Percentiles rank a stretch among this genome's conserved stretches.
phyloP scores from a whole-genome alignment of 2,797 vertebrate species.

The Denticeps clupeoides region DNA sequence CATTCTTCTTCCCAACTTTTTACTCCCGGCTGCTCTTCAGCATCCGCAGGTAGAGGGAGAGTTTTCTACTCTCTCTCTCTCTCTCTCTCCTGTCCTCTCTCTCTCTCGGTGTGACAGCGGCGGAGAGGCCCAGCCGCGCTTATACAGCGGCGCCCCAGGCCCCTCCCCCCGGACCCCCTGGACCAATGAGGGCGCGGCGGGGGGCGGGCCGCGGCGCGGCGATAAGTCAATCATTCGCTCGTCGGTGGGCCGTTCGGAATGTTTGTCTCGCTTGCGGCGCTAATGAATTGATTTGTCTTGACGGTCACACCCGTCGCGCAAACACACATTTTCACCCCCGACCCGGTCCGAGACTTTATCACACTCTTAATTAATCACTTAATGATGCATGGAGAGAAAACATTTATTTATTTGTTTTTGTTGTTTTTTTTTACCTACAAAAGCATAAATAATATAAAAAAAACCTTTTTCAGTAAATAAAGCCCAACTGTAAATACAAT shows the following conservation, averaged over 20 bases:
- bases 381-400: too few relatives aligned
- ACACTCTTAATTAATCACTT: constrained; percentile 6
- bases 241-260: constrained; percentile 46
- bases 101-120: background rate
- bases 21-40: too few relatives aligned
- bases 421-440: too few relatives aligned
- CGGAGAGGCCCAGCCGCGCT: constrained; percentile 38
- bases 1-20: too few relatives aligned
- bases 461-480: too few relatives aligned
- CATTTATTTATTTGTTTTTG: too few relatives aligned
- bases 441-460: too few relatives aligned
- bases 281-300: constrained; percentile 27
- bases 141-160: constrained; percentile 49
- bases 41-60: constrained; percentile 1
- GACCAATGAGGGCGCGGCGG: constrained; percentile 37
- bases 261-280: constrained; percentile 34
- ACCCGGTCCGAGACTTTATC: constrained; percentile 5
- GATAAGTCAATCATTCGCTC: constrained; percentile 29
- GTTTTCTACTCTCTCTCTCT: too few relatives aligned
- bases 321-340: constrained; percentile 2
- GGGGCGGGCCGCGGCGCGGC: constrained; percentile 27
- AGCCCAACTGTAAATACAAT: too few relatives aligned
- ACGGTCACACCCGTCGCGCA: constrained; percentile 10
- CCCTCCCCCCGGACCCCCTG: constrained; percentile 40
- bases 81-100: background rate